These are phyloP conservation scores for Hippocampus mohnikei DNA, from an alignment of 2,113 vertebrate species.

Conservation along the genomic window DNA sequence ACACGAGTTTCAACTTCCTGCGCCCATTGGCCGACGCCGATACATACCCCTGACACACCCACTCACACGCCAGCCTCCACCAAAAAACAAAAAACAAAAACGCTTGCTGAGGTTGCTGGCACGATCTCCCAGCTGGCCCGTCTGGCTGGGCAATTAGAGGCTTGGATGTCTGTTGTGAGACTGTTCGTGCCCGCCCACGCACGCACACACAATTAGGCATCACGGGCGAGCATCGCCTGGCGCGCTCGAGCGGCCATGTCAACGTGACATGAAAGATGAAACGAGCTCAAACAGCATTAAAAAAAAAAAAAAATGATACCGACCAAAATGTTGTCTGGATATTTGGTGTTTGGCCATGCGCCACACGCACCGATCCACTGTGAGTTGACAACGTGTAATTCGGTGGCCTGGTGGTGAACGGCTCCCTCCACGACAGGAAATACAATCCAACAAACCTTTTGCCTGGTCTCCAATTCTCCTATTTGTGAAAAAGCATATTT, in stretches of 20 bases:
- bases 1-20: slow-evolving; percentile 47
- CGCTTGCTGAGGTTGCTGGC: slow-evolving; percentile 48
- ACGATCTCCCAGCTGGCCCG: slow-evolving; percentile 19
- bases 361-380: neutral
- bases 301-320: neutral
- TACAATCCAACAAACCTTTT: neutral
- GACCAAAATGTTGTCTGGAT: neutral
- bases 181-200: neutral
- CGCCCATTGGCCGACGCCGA: slow-evolving; percentile 44
- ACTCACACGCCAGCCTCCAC: neutral
- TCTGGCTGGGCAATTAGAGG: slow-evolving; percentile 39
- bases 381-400: too few relatives aligned
- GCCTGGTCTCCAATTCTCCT: too few relatives aligned
- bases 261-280: neutral
- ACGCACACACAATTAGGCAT: slow-evolving; percentile 6
- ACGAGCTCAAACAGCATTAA: neutral
- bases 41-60: slow-evolving; percentile 59
- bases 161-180: slow-evolving; percentile 39
- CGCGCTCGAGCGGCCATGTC: neutral
- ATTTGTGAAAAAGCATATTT: too few relatives aligned
- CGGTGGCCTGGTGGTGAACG: too few relatives aligned
- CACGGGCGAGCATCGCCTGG: neutral
- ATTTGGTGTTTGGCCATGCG: neutral
- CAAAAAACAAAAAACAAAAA: neutral
- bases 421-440: neutral